phyloP scores from a whole-genome alignment of 2,888 invertebrate species.

The Stegophylla sp. region DNA sequence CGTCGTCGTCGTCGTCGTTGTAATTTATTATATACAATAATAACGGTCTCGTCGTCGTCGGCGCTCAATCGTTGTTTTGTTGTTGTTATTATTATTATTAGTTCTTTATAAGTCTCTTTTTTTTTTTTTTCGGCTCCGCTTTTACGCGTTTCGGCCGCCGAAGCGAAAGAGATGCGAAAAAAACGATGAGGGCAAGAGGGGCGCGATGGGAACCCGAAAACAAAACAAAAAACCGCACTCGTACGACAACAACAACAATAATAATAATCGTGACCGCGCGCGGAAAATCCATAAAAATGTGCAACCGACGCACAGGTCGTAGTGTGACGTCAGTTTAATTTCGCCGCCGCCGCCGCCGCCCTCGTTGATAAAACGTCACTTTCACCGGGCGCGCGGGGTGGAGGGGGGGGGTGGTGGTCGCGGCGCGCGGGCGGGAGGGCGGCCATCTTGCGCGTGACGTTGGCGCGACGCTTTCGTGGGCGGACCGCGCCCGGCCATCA shows the following conservation, averaged over 20 bases:
- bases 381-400: neutral
- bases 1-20: too few species aligned
- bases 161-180: too few species aligned
- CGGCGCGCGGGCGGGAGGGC: conserved; percentile 35
- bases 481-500: conserved; percentile 53
- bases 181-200: too few species aligned
- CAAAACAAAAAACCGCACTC: neutral
- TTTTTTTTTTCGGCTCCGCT: too few species aligned
- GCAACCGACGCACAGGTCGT: neutral
- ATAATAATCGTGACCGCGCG: neutral
- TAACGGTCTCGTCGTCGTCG: too few species aligned
- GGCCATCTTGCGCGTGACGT: conserved; percentile 57
- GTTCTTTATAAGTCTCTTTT: too few species aligned
- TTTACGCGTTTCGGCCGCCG: too few species aligned
- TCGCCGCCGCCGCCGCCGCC: conserved; percentile 12
- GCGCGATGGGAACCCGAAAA: too few species aligned
- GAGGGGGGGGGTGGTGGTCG: neutral
- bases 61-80: too few species aligned
- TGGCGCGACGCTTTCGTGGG: conserved; percentile 58
- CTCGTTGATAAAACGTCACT: too few species aligned
- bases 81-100: too few species aligned
- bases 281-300: conserved; percentile 44
- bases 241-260: neutral
- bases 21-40: too few species aligned
- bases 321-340: conserved; percentile 52